Conservation (phyloP, 2,113 vertebrate species). For the Isichthys henryi region DNA sequence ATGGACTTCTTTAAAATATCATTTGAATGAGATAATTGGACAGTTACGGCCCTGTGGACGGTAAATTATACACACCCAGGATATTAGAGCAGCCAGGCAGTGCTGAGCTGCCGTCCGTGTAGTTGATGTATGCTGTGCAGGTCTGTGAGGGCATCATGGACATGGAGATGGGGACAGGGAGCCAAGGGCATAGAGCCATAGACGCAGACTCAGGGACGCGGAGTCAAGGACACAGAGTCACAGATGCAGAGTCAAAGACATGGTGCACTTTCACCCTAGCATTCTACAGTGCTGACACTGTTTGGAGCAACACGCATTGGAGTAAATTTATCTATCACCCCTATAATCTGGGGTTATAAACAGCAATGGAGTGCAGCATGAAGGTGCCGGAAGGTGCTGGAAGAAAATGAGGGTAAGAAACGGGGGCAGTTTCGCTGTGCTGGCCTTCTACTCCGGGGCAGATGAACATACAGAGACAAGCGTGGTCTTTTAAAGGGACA, state of each 20-base stretch:
- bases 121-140: neutral
- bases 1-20: neutral
- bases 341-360: neutral
- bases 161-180: neutral
- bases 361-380: neutral
- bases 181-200: neutral
- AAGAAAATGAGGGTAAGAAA: neutral
- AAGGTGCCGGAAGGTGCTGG: neutral
- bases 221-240: neutral
- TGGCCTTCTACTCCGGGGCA: constrained; percentile 25
- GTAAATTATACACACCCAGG: neutral
- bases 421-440: neutral
- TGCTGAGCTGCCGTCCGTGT: neutral
- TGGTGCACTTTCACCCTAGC: neutral
- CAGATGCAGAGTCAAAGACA: neutral
- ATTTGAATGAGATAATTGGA: neutral
- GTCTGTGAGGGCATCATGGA: neutral
- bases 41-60: neutral
- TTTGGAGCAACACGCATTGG: neutral
- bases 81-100: neutral
- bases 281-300: neutral
- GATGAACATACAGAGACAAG: constrained; percentile 57
- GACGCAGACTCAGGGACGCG: neutral
- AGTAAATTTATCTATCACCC: neutral
- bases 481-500: constrained; percentile 56